Base-by-base conservation (phyloP, 2,797 vertebrate species). In the Serranus cabrilla region DNA sequence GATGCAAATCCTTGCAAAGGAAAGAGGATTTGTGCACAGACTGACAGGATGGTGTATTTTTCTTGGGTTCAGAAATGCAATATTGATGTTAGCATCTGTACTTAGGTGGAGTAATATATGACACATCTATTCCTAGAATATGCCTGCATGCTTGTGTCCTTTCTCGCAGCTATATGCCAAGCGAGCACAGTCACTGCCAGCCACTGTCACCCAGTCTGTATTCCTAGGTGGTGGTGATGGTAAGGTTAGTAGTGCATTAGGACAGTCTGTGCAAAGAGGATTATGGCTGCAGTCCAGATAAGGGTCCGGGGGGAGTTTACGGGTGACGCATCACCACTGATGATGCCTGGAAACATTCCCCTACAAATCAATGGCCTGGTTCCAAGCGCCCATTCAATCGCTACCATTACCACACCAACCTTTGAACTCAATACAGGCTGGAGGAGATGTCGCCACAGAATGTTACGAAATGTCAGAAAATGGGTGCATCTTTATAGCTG, bases 281-380 rank as follows among this genome's bases (percentile, higher is more conserved):
- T 95, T 93, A 93, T 87, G 87, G 91, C 87, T 34, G 69, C 16
- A 16, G 76, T 90, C 90, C 90, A 89, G 78, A 87, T 89, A 83
- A 88, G 75, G 81, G 64, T 84, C 77, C 34, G 13, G 52, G 34
- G 70, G 68, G 77, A 18, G 78, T 37, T 86, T 74, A 79, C 2
- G 62, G 63, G 51, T 87, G 87, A 86, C 50, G 72, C 87, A 82
- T 90, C 85, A 77, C 71, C 52, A 66, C 80, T 80, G 82, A 87
- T 87, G 87, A 90, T 85, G 89, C 74, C 78, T 90, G 90, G 87
- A 92, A 93, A 88, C 81, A 86, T 80, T 85, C 71, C 80, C 58
- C 39, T 31, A 58, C 80, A 86, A 87, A 93, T 92, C 89, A 86
- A 92, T 92, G 87, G 81, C 66, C 84, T 82, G 77, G 46, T 79